phyloP scores from a whole-genome alignment of 2,888 invertebrate species.

The Ophraella communa region DNA sequence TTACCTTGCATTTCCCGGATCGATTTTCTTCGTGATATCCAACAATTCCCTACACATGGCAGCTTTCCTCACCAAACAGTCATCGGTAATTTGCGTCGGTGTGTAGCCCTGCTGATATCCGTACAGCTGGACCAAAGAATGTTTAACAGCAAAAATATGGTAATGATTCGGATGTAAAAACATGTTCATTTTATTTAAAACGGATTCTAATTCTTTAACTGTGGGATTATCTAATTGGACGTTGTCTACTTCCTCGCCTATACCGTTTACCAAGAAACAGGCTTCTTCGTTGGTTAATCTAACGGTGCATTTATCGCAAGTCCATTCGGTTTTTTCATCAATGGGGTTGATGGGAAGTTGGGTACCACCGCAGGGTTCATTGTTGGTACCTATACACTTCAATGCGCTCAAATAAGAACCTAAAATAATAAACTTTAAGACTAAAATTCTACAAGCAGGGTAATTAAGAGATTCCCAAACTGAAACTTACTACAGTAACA shows the following conservation, averaged over 20 bases:
- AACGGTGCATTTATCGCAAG: constrained; percentile 70
- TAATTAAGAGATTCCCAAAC: no score
- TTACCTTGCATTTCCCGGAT: constrained; percentile 71
- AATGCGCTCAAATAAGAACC: constrained; percentile 65
- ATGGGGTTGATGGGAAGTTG: constrained; percentile 71
- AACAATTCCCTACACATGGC: constrained; percentile 70
- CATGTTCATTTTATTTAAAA: constrained; percentile 68
- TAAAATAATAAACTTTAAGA: no score
- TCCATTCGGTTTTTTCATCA: constrained; percentile 65
- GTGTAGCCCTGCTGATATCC: constrained; percentile 67
- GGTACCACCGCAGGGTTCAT: constrained; percentile 67
- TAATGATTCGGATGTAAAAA: constrained; percentile 73
- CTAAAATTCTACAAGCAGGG: not conserved
- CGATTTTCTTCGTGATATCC: constrained; percentile 66
- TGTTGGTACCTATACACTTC: constrained; percentile 67
- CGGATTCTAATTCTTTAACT: constrained; percentile 66
- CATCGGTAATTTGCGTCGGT: constrained; percentile 63
- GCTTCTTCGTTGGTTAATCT: constrained; percentile 65
- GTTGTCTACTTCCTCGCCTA: constrained; percentile 75
- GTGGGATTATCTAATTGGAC: constrained; percentile 65
- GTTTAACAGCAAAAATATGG: constrained; percentile 72
- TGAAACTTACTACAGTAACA: no score
- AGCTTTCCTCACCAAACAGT: constrained; percentile 67
- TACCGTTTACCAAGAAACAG: constrained; percentile 59
- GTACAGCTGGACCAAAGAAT: constrained; percentile 73